Percentiles rank a stretch among this genome's conserved stretches.
These are phyloP conservation scores for Bradypus variegatus DNA, from an alignment of 2,797 vertebrate species.

Conservation along the genomic window DNA sequence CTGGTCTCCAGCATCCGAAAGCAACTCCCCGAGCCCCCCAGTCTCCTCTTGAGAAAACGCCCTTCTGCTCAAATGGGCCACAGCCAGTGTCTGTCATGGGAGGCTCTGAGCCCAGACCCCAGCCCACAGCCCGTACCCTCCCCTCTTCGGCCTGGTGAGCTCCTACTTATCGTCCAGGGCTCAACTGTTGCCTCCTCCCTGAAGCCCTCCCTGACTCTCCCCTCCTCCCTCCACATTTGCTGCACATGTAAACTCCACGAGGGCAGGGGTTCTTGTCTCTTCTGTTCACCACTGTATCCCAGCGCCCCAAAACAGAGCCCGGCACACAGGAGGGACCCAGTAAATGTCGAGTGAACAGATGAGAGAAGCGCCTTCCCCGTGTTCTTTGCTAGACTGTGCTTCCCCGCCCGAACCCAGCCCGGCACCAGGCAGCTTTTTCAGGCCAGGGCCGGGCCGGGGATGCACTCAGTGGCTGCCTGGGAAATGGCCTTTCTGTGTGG, in stretches of 20 bases:
- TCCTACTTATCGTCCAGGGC: not conserved
- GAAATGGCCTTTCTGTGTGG: constrained; percentile 34
- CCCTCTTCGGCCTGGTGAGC: not conserved
- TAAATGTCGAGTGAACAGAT: not conserved
- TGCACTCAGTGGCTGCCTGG: constrained; percentile 14
- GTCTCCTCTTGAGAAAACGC: not conserved
- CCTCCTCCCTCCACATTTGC: not conserved
- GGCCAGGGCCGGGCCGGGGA: not conserved
- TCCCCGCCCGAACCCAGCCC: not conserved
- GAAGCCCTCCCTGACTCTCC: not conserved
- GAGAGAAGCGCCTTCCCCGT: accelerated
- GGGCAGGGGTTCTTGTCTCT: too few relatives aligned
- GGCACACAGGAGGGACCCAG: not conserved
- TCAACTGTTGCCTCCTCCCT: not conserved
- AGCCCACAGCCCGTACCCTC: too few relatives aligned
- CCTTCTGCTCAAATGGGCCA: not conserved
- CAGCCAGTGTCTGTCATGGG: too few relatives aligned
- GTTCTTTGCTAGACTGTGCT: not conserved
- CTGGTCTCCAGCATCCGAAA: too few relatives aligned
- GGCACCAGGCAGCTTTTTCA: not conserved
- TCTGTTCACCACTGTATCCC: accelerated
- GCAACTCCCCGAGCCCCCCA: too few relatives aligned
- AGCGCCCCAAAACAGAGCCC: too few relatives aligned
- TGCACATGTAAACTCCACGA: not conserved
- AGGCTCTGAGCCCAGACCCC: not conserved